phyloP scores from a whole-genome alignment of 2,888 invertebrate genomes.

The Alloscopus bannaensis region DNA sequence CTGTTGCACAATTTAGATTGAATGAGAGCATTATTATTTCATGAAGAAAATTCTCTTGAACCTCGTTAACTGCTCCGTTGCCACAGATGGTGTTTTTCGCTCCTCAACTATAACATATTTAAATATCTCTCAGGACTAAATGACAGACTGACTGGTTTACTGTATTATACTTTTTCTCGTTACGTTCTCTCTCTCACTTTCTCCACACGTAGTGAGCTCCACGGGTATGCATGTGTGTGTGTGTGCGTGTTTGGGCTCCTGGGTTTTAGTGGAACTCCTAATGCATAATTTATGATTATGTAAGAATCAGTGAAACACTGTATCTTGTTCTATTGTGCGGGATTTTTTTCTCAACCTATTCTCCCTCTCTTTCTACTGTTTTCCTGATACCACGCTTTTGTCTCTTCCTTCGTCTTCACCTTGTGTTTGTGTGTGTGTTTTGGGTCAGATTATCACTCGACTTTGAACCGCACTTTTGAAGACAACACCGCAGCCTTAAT shows the following conservation, averaged over 20 bases:
- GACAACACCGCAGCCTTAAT: too few relatives aligned
- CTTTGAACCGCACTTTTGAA: too few relatives aligned
- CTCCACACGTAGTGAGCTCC: too few relatives aligned
- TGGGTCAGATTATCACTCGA: slow-evolving; percentile 43
- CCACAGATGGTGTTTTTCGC: slow-evolving; percentile 56
- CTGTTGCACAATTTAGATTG: slow-evolving; percentile 58
- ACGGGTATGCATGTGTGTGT: not conserved
- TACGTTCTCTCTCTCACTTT: too few relatives aligned
- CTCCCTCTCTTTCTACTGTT: too few relatives aligned
- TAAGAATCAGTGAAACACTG: slow-evolving; percentile 55
- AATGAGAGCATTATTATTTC: slow-evolving; percentile 63
- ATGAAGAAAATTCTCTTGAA: slow-evolving; percentile 63
- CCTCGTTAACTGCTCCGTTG: slow-evolving; percentile 60
- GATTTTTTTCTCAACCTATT: not conserved
- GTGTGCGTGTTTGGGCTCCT: slow-evolving; percentile 28
- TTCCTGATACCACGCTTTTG: too few relatives aligned
- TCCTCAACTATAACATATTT: slow-evolving; percentile 50
- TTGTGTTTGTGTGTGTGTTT: slow-evolving; percentile 9
- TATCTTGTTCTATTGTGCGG: not conserved
- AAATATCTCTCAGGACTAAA: slow-evolving; percentile 59
- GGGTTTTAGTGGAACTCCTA: slow-evolving; percentile 47
- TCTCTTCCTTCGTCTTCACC: too few relatives aligned
- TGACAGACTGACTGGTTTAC: slow-evolving; percentile 56
- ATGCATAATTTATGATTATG: slow-evolving; percentile 65
- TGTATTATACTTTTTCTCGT: slow-evolving; percentile 11